A percentile compares a stretch with the other conserved stretches of the same genome.
These are phyloP conservation scores for Dromaius novaehollandiae DNA, from an alignment of 2,113 vertebrate genomes.

Conservation along the genomic window DNA sequence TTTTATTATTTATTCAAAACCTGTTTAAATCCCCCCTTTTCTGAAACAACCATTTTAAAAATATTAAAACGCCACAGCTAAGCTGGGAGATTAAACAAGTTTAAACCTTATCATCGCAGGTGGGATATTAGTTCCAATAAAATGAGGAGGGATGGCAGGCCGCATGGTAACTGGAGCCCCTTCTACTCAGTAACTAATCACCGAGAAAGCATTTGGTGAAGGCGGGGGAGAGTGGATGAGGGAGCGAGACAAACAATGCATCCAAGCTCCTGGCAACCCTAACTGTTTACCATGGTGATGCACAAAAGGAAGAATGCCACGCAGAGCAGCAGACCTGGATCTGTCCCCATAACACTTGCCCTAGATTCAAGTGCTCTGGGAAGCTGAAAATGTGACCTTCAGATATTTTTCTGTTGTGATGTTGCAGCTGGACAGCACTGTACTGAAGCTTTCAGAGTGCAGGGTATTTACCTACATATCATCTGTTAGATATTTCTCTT, in stretches of 20 bases:
- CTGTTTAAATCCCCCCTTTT: constrained; percentile 69
- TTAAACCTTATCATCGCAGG: constrained; percentile 68
- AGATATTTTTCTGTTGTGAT: background rate
- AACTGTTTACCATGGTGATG: constrained; percentile 68
- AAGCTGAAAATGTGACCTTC: constrained; percentile 47
- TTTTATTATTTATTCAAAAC: constrained; percentile 70
- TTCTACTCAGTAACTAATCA: constrained; percentile 69
- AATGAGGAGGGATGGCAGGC: constrained; percentile 50
- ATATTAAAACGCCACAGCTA: constrained; percentile 72
- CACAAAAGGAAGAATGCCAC: constrained; percentile 39
- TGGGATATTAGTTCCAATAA: constrained; percentile 70
- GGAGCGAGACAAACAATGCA: constrained; percentile 41
- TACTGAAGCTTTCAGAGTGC: background rate
- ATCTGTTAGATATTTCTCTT: background rate
- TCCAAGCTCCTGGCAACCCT: constrained; percentile 64
- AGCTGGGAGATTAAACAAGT: constrained; percentile 75
- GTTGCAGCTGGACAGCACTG: background rate
- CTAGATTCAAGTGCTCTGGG: constrained; percentile 31
- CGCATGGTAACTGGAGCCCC: constrained; percentile 63
- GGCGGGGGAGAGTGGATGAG: constrained; percentile 49
- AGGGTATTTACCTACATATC: background rate
- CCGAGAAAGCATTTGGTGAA: constrained; percentile 64
- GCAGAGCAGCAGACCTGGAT: background rate
- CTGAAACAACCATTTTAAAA: constrained; percentile 71
- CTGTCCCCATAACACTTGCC: constrained; percentile 44